These are phyloP conservation scores for Gymnodraco acuticeps DNA, from an alignment of 2,797 vertebrate species.

Conservation along the genomic window DNA sequence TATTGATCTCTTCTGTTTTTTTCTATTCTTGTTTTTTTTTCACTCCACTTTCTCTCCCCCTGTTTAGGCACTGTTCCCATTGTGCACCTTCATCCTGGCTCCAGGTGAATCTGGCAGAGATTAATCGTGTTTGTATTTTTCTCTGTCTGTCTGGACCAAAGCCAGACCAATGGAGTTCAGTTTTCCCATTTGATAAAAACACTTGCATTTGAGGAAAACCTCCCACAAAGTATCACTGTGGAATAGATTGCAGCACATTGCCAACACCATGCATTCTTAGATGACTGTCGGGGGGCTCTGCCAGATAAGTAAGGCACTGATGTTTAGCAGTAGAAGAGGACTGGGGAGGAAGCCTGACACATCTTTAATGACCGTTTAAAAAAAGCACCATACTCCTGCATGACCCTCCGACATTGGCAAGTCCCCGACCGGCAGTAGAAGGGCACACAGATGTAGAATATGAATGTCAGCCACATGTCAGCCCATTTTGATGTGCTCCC, in stretches of 20 bases:
- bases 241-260: constrained; percentile 73
- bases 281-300: constrained; percentile 15
- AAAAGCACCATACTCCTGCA: constrained; percentile 36
- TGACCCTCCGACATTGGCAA: constrained; percentile 48
- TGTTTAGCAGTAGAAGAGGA: constrained; percentile 36
- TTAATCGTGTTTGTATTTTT: constrained; percentile 75
- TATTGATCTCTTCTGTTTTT: constrained; percentile 75
- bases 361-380: constrained; percentile 49
- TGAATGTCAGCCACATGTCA: constrained; percentile 69
- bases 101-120: constrained; percentile 74
- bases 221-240: constrained; percentile 70
- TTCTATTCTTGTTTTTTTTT: not conserved
- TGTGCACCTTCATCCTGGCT: constrained; percentile 68
- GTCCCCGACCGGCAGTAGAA: constrained; percentile 51
- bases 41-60: constrained; percentile 34
- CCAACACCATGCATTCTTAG: constrained; percentile 65
- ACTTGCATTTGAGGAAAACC: constrained; percentile 68
- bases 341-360: constrained; percentile 25
- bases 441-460: constrained; percentile 55
- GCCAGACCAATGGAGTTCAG: constrained; percentile 64
- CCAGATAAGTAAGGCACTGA: constrained; percentile 31
- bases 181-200: constrained; percentile 72
- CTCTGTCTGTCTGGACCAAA: constrained; percentile 67
- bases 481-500: constrained; percentile 65
- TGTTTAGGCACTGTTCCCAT: constrained; percentile 58